phyloP scores from a whole-genome alignment of 2,888 invertebrate genomes.

The Drosophila parthenogenetica region DNA sequence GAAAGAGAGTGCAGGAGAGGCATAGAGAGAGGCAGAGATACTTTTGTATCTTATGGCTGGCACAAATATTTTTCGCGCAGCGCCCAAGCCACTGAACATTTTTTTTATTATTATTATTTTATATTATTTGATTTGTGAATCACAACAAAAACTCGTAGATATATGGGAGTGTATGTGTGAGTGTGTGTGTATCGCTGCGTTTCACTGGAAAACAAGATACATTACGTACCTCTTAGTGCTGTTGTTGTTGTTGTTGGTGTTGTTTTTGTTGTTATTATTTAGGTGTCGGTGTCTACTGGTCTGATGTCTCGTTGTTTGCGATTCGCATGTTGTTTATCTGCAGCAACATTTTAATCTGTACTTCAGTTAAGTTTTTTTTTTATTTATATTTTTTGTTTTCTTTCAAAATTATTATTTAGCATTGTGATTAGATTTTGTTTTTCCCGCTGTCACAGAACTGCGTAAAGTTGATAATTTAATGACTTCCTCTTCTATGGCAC shows the following conservation, averaged over 20 bases:
- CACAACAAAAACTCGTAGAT: slow-evolving; percentile 58
- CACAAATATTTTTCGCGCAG: slow-evolving; percentile 75
- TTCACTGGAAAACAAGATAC: slow-evolving; percentile 70
- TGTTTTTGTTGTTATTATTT: slow-evolving; percentile 34
- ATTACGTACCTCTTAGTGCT: slow-evolving; percentile 39
- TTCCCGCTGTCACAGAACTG: slow-evolving; percentile 12
- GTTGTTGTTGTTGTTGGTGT: slow-evolving; percentile 29
- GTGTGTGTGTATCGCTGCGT: slow-evolving; percentile 35
- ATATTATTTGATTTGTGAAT: slow-evolving; percentile 77
- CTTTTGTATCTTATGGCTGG: slow-evolving; percentile 69
- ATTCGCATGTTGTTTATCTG: slow-evolving; percentile 66
- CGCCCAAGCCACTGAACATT: slow-evolving; percentile 60
- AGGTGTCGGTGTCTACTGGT: slow-evolving; percentile 63
- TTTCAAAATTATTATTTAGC: slow-evolving; percentile 53
- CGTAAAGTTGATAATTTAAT: slow-evolving; percentile 58
- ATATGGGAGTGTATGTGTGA: slow-evolving; percentile 27
- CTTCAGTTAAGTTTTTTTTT: slow-evolving; percentile 42
- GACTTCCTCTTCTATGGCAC: slow-evolving; percentile 62
- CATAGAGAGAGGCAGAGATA: slow-evolving; percentile 26
- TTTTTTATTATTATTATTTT: slow-evolving; percentile 66
- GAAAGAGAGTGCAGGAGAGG: slow-evolving; percentile 11
- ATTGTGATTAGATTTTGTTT: slow-evolving; percentile 61
- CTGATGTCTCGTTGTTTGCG: slow-evolving; percentile 43
- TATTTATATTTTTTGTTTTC: neutral
- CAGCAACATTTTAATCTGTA: slow-evolving; percentile 72